Evolutionary conservation across 2,888 invertebrate genomes (phyloP).

Genomic region (Euplexia lucipara): DNA sequence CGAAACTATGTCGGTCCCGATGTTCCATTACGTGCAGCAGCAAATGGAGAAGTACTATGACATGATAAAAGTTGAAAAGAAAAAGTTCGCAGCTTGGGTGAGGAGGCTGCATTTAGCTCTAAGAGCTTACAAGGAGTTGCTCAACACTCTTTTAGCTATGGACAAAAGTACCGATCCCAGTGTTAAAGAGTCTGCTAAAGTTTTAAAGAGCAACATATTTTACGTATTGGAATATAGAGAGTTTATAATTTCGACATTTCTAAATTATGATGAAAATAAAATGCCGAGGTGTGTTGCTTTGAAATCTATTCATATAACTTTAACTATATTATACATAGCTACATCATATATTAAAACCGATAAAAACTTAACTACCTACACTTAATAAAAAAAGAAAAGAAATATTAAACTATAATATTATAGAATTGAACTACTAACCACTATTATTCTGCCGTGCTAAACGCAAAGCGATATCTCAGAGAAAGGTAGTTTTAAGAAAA

Average conservation of each 20-base stretch:
- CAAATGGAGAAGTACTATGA: constrained; percentile 97
- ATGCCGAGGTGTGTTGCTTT: constrained; percentile 94
- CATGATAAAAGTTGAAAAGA: constrained; percentile 96
- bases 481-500: no score
- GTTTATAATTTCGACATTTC: constrained; percentile 94
- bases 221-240: constrained; percentile 99
- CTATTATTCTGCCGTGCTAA: no score
- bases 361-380: no score
- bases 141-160: constrained; percentile 96
- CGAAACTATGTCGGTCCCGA: constrained; percentile 97
- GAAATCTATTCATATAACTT: no score
- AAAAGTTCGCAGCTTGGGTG: constrained; percentile 95
- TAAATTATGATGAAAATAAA: constrained; percentile 96
- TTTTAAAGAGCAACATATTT: constrained; percentile 97
- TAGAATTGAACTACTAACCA: no score
- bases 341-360: no score
- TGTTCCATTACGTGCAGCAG: constrained; percentile 98
- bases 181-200: constrained; percentile 95
- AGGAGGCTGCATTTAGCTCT: constrained; percentile 96
- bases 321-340: no score
- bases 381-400: no score
- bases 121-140: constrained; percentile 95
- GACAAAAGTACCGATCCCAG: constrained; percentile 93
- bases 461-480: no score
- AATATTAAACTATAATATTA: no score